Evolutionary conservation across 2,888 invertebrate species (phyloP).

Genomic region (Drosophila bunnanda): DNA sequence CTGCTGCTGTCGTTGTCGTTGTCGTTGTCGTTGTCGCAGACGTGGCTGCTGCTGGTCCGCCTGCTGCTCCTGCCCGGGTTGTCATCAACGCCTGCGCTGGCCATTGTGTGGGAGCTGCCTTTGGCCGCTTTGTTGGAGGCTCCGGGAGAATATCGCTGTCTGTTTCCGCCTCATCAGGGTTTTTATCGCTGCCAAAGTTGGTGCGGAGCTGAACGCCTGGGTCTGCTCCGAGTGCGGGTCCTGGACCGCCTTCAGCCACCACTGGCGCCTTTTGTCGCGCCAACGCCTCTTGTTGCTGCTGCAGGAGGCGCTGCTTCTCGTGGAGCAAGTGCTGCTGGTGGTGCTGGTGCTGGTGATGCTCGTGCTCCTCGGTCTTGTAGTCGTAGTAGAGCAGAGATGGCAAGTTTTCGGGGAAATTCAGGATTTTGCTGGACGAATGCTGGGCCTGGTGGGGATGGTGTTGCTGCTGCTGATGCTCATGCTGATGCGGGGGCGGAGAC

Average conservation of each 20-base stretch:
- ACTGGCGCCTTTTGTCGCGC: constrained; percentile 49
- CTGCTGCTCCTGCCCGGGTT: constrained; percentile 27
- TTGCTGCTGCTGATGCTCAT: constrained; percentile 30
- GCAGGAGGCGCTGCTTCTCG: constrained; percentile 70
- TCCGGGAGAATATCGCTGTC: constrained; percentile 83
- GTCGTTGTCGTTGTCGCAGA: constrained; percentile 28
- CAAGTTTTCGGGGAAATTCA: constrained; percentile 83
- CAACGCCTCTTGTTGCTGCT: constrained; percentile 58
- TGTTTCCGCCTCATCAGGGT: constrained; percentile 75
- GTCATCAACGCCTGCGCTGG: constrained; percentile 37
- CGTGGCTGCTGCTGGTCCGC: constrained; percentile 15
- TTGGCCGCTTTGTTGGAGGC: constrained; percentile 81
- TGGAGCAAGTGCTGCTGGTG: constrained; percentile 82
- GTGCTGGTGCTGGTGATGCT: constrained; percentile 83
- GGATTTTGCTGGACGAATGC: constrained; percentile 79
- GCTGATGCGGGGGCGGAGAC: constrained; percentile 22
- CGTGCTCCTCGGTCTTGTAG: constrained; percentile 84
- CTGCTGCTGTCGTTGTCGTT: constrained; percentile 24
- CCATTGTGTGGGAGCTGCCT: constrained; percentile 48
- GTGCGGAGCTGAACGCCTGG: constrained; percentile 49
- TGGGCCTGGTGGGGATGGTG: constrained; percentile 51
- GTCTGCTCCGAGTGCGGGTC: constrained; percentile 38
- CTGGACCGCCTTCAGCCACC: constrained; percentile 42
- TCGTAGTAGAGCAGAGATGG: constrained; percentile 83
- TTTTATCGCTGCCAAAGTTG: constrained; percentile 67